Evolutionary conservation across 1,140 invertebrate genomes (phyloP), one percentile per base, ranked within the genome.

Genomic region (Lucilia sericata): DNA sequence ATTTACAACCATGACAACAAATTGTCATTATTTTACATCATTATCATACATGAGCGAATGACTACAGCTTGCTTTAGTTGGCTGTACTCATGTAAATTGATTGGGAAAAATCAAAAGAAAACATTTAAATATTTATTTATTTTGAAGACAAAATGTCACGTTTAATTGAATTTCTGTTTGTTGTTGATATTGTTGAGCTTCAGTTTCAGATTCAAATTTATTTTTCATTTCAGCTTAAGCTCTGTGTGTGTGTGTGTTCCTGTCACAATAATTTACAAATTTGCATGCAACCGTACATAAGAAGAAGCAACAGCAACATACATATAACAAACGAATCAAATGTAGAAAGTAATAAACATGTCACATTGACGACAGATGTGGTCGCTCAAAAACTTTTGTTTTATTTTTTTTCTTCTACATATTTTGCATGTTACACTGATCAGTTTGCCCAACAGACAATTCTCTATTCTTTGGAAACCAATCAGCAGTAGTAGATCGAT

Each of bases 261-360:
- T 21, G 65, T 70, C 65, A 70, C 65, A 70, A 70, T 70, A 70
- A 70, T 70, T 70, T 70, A 70, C 65, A 70, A 70, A 70, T 70
- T 70, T 70, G 65, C 65, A 70, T 70, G 65, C 65, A 70, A 21
- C 55, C 14, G n/a, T n/a, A 42, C 42, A 42, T 7, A 42, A 42
- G 42, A 42, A 42, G 55, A 14, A 60, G 7, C 51, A 60, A 10
- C 42, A 42, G 5, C 42, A 42, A 10, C 42, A 42, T 30, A 10
- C 42, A 42, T 30, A 10, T 2, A 60, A 60, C 14, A 60, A 60
- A 17, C 65, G 65, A 21, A 70, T 25, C 5, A 70, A 70, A 70
- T 70, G 65, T 70, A 70, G 65, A 70, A 70, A 75, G 83, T 80
- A 84, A 84, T 84, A 84, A 84, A 84, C 49, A 84, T 84, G 83